Evolutionary conservation across 2,113 vertebrate genomes (phyloP).

Genomic region (Etheostoma spectabile): DNA sequence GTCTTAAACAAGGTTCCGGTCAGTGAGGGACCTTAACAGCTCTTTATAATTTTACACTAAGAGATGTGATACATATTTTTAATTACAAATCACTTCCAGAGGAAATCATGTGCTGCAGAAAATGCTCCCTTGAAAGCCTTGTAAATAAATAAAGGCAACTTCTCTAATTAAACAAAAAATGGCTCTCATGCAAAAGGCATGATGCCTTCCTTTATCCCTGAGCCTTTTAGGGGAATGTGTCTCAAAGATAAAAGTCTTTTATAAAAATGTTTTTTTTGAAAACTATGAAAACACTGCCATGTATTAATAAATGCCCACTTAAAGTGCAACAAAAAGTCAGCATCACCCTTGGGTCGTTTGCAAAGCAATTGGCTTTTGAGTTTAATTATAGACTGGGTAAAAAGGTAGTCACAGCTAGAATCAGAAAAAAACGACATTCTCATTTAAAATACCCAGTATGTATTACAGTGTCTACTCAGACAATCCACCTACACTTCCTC

Average conservation of each 20-base stretch:
- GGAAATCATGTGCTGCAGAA: constrained; percentile 45
- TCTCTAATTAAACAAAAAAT: constrained; percentile 71
- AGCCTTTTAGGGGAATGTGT: constrained; percentile 56
- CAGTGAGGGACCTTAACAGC: background rate
- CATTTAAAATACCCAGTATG: background rate
- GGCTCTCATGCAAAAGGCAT: constrained; percentile 53
- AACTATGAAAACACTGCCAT: constrained; percentile 64
- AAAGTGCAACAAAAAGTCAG: constrained; percentile 71
- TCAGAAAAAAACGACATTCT: constrained; percentile 2
- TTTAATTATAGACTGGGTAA: constrained; percentile 78
- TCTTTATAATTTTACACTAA: constrained; percentile 41
- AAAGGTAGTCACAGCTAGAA: constrained; percentile 46
- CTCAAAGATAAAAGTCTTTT: constrained; percentile 61
- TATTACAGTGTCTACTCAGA: background rate
- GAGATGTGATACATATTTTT: constrained; percentile 47
- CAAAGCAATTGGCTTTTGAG: constrained; percentile 61
- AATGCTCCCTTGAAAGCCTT: constrained; percentile 30
- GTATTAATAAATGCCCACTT: constrained; percentile 73
- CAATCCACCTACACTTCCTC: background rate
- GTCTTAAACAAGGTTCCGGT: constrained; percentile 20
- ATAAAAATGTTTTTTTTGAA: constrained; percentile 67
- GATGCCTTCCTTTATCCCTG: constrained; percentile 58
- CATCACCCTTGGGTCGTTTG: constrained; percentile 69
- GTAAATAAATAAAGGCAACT: constrained; percentile 68
- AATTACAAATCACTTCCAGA: constrained; percentile 58